phyloP scores from a whole-genome alignment of 2,113 vertebrate species.

The Pteronura brasiliensis region DNA sequence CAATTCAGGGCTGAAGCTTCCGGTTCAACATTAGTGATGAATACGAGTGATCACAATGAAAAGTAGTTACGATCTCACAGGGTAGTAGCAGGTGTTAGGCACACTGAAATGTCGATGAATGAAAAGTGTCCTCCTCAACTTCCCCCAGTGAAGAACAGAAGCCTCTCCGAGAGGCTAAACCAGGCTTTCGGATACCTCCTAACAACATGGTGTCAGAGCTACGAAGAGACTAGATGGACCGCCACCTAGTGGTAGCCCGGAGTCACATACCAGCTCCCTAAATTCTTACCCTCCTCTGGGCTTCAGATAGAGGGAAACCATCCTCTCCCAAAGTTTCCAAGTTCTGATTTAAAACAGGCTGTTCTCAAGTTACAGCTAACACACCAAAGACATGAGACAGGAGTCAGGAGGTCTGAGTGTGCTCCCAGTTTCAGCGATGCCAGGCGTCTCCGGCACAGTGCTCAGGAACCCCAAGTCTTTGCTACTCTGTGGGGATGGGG shows the following conservation, averaged over 20 bases:
- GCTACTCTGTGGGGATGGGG: not conserved
- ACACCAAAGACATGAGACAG: not conserved
- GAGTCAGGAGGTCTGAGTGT: not conserved
- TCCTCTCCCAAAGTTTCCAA: not conserved
- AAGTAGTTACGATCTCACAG: not conserved
- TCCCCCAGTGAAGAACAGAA: not conserved
- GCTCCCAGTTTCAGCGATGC: not conserved
- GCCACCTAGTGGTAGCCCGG: not conserved
- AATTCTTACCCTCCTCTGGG: not conserved
- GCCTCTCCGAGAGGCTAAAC: not conserved
- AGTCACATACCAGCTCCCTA: not conserved
- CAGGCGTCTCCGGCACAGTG: not conserved
- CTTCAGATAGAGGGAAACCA: not conserved
- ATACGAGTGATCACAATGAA: not conserved
- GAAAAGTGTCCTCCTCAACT: not conserved
- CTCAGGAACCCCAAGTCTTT: not conserved
- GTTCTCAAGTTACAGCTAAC: not conserved
- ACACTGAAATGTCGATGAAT: not conserved
- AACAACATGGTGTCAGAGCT: not conserved
- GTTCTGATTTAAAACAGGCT: not conserved
- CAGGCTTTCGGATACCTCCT: not conserved
- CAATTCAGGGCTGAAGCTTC: not conserved
- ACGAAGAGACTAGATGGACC: not conserved
- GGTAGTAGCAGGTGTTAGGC: not conserved
- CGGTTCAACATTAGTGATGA: not conserved